These are phyloP conservation scores for Anneissia japonica DNA, from an alignment of 35 echinoderm and acorn worm genomes.

Conservation along the genomic window DNA sequence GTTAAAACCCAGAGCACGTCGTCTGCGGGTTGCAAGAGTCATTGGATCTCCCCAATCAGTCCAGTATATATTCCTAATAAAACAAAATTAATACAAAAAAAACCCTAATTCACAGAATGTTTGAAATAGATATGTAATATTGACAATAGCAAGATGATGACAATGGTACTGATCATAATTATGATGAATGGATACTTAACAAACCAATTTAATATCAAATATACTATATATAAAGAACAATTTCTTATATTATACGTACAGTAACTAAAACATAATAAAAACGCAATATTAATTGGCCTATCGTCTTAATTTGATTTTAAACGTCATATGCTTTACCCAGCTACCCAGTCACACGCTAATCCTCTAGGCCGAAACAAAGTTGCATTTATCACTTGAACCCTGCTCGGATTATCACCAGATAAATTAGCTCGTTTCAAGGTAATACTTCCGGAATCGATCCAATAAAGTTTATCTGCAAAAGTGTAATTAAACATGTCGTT, in stretches of 20 bases:
- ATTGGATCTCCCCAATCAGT: conserved; percentile 59
- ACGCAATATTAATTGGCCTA: too few species aligned
- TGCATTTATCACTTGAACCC: not conserved
- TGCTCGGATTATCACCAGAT: not conserved
- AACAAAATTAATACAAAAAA: not conserved
- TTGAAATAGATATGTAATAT: too few species aligned
- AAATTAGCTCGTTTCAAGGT: not conserved
- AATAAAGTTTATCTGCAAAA: not conserved
- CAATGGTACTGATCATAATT: too few species aligned
- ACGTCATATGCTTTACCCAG: too few species aligned
- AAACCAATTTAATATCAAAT: too few species aligned
- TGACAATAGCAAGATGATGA: too few species aligned
- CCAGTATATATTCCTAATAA: conserved; percentile 65
- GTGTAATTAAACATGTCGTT: not conserved
- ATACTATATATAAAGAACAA: too few species aligned
- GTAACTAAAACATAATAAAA: too few species aligned
- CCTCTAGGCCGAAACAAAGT: not conserved
- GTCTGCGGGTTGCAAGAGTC: not conserved
- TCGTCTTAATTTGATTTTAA: too few species aligned
- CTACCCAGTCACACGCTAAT: not conserved
- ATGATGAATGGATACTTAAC: too few species aligned
- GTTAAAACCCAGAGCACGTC: conserved; percentile 10
- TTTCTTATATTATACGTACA: too few species aligned
- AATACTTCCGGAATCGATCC: not conserved
- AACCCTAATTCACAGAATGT: too few species aligned